Conservation (phyloP, 1,140 invertebrate species). For the Drosophila nikananu region DNA sequence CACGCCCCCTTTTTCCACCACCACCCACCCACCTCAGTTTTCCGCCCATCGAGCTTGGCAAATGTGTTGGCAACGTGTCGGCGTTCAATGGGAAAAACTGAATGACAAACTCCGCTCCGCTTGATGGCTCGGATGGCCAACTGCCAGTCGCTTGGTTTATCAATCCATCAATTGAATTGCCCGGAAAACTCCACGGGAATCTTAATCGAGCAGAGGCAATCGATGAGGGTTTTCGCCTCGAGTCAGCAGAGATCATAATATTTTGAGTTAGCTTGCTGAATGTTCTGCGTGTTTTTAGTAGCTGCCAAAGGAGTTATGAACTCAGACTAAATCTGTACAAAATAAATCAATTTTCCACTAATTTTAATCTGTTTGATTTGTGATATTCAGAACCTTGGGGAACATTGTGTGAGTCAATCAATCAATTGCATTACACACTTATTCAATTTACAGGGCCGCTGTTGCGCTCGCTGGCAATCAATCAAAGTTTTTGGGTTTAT, state of each 20-base stretch:
- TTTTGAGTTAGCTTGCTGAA: neutral
- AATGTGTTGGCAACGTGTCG: constrained; percentile 65
- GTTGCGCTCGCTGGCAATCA: constrained; percentile 10
- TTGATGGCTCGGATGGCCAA: constrained; percentile 29
- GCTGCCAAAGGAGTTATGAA: neutral
- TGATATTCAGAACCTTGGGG: neutral
- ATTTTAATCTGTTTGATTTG: neutral
- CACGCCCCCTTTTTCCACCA: neutral
- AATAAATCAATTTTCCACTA: neutral
- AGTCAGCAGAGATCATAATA: neutral
- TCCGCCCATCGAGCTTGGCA: constrained; percentile 34
- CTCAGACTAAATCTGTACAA: neutral
- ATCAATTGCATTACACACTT: constrained; percentile 15
- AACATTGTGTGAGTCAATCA: constrained; percentile 11
- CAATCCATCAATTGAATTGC: constrained; percentile 57
- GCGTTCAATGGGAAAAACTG: constrained; percentile 30
- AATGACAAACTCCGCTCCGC: constrained; percentile 28
- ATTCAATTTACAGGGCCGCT: constrained; percentile 24
- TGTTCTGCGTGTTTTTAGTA: neutral
- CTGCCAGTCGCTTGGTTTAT: constrained; percentile 56
- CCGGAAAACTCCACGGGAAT: constrained; percentile 21
- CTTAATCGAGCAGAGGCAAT: constrained; percentile 23
- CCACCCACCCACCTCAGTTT: constrained; percentile 5
- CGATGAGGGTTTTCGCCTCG: neutral
- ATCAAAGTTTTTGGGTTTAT: constrained; percentile 1